These are phyloP conservation scores for Lordiphosa stackelbergi DNA, from an alignment of 1,140 invertebrate genomes.

Conservation along the genomic window DNA sequence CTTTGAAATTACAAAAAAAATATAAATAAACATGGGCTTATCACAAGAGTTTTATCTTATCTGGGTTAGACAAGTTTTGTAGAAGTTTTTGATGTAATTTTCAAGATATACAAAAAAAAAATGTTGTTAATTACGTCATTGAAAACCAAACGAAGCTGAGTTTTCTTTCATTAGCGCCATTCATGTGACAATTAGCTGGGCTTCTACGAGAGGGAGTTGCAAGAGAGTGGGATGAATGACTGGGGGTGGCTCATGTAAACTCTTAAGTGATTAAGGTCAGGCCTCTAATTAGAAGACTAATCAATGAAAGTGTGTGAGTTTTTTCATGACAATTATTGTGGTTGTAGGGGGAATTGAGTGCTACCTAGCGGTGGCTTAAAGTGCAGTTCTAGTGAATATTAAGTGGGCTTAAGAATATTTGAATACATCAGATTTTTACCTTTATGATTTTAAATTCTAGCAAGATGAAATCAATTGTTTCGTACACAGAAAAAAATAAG, in stretches of 20 bases:
- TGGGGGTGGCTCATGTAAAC: constrained; percentile 43
- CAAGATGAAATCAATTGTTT: too few relatives aligned
- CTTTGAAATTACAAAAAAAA: constrained; percentile 39
- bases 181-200: background rate
- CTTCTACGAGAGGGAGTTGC: constrained; percentile 17
- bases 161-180: constrained; percentile 17
- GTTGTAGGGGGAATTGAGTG: constrained; percentile 3
- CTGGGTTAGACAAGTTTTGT: constrained; percentile 13
- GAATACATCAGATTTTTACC: too few relatives aligned
- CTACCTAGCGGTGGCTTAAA: constrained; percentile 44
- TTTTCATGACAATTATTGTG: background rate
- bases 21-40: constrained; percentile 29
- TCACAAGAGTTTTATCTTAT: constrained; percentile 49
- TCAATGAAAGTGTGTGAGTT: constrained; percentile 56
- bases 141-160: background rate
- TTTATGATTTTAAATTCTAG: too few relatives aligned
- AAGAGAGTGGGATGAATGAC: background rate
- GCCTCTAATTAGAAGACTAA: constrained; percentile 58
- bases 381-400: constrained; percentile 2
- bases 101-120: constrained; percentile 28
- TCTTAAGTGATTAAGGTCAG: constrained; percentile 72
- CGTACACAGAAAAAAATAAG: too few relatives aligned
- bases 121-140: constrained; percentile 33
- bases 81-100: constrained; percentile 27
- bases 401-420: too few relatives aligned